phyloP scores from a whole-genome alignment of 2,888 invertebrate species.

The Lepidocyrtinus sp. region DNA sequence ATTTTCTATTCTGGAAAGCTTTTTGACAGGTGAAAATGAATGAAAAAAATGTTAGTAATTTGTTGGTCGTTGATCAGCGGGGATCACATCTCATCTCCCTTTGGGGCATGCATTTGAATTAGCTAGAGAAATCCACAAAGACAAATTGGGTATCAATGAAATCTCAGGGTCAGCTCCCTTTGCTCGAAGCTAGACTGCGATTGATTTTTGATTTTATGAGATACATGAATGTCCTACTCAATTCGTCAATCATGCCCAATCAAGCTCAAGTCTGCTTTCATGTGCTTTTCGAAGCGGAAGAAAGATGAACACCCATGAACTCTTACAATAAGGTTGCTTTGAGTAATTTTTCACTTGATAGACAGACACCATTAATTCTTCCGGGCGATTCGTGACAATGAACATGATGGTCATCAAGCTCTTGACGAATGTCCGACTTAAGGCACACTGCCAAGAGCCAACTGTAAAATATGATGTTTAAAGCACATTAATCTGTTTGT shows the following conservation, averaged over 20 bases:
- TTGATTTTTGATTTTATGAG: conserved; percentile 8
- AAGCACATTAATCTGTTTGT: no score
- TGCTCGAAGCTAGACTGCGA: background rate
- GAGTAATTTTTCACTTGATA: background rate
- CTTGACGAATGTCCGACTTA: conserved; percentile 14
- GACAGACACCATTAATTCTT: background rate
- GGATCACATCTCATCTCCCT: background rate
- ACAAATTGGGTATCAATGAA: conserved; percentile 38
- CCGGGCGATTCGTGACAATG: conserved; percentile 11
- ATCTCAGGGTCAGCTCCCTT: conserved; percentile 22
- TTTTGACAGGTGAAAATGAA: no score
- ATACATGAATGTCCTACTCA: conserved; percentile 1
- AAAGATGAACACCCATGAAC: conserved; percentile 40
- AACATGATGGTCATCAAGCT: conserved; percentile 23
- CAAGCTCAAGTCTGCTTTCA: background rate
- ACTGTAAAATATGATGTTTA: background rate
- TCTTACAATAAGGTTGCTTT: background rate
- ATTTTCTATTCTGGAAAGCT: no score
- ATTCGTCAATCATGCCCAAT: background rate
- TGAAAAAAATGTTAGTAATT: no score
- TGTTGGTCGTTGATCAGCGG: background rate
- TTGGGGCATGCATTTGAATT: no score
- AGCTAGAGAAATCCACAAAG: conserved; percentile 38
- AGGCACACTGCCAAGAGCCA: conserved; percentile 14
- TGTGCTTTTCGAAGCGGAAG: background rate